phyloP scores from a whole-genome alignment of 2,113 vertebrate species.

The Ophthalmolycus amberensis region DNA sequence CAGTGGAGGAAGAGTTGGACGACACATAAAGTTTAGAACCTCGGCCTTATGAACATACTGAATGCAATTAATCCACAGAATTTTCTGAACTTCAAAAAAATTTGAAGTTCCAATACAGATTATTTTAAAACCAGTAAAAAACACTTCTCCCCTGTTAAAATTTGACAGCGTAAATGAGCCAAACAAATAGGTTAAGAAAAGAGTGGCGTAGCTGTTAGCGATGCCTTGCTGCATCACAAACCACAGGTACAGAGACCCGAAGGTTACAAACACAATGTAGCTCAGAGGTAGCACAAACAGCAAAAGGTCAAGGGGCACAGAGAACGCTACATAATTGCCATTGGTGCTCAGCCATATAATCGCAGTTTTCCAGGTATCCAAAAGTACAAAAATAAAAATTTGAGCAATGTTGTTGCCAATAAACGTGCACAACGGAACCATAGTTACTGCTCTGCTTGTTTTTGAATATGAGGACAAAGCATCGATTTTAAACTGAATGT shows the following conservation, averaged over 20 bases:
- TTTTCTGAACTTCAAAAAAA: background rate
- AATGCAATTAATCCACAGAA: background rate
- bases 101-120: background rate
- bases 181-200: background rate
- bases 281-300: background rate
- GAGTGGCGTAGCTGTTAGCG: conserved; percentile 3
- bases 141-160: background rate
- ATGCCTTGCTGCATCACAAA: conserved; percentile 14
- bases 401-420: background rate
- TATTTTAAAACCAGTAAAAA: background rate
- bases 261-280: conserved; percentile 17
- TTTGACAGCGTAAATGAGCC: background rate
- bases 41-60: background rate
- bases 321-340: background rate
- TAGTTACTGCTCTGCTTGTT: background rate
- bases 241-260: conserved; percentile 23
- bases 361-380: conserved; percentile 12
- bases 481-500: background rate
- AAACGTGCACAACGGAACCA: background rate
- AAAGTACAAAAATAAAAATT: background rate
- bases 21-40: background rate
- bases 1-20: conserved; percentile 2
- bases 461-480: background rate
- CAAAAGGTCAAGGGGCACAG: conserved; percentile 19
- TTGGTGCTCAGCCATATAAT: conserved; percentile 2